phyloP scores from a whole-genome alignment of 1,140 invertebrate genomes.

The Procambarus virginalis region DNA sequence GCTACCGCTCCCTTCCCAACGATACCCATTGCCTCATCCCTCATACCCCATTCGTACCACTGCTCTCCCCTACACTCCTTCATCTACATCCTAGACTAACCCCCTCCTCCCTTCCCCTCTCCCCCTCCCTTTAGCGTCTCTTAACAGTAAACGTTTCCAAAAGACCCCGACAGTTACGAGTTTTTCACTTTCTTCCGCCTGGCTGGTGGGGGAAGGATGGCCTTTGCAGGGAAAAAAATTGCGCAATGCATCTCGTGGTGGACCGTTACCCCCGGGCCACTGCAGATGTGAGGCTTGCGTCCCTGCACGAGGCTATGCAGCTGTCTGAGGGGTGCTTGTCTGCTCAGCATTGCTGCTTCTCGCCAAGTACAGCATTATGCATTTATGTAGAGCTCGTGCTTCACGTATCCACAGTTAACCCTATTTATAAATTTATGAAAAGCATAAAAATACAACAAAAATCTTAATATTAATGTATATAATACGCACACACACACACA shows the following conservation, averaged over 20 bases:
- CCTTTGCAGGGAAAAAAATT: background rate
- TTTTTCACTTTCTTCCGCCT: background rate
- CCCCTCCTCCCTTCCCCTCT: background rate
- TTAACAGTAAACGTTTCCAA: background rate
- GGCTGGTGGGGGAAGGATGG: background rate
- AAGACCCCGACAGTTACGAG: conserved; percentile 12
- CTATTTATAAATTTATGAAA: no score
- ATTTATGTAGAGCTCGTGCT: no score
- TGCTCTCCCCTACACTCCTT: background rate
- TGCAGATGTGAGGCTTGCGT: background rate
- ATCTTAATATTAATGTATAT: no score
- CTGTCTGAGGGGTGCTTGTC: no score
- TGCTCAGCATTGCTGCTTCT: no score
- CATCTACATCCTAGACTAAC: background rate
- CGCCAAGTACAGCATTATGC: no score
- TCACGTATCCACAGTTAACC: no score
- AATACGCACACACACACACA: no score
- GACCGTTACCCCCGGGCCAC: conserved; percentile 1
- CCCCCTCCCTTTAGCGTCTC: background rate
- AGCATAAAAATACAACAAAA: no score
- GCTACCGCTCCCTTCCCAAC: no score
- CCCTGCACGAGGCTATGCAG: no score
- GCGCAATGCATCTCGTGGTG: background rate
- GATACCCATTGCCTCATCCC: background rate
- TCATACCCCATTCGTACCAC: background rate